Evolutionary conservation across 2,113 vertebrate genomes (phyloP).

Genomic region (Ictidomys tridecemlineatus): DNA sequence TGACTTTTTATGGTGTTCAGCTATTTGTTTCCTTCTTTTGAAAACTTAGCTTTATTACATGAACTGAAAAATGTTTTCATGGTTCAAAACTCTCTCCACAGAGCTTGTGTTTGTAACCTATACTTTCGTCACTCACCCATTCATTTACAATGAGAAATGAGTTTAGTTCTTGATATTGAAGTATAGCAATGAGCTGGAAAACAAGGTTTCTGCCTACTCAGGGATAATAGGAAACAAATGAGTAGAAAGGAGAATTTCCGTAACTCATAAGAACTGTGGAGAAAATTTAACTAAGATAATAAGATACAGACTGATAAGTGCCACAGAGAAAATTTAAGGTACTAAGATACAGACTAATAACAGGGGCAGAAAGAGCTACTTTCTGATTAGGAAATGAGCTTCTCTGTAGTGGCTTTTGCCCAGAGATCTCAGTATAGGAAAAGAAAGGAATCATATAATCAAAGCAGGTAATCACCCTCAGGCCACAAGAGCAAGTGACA

Average conservation of each 20-base stretch:
- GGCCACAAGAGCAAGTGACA: not conserved
- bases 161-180: not conserved
- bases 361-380: not conserved
- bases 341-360: not conserved
- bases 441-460: not conserved
- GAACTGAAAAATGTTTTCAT: not conserved
- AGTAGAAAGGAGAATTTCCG: not conserved
- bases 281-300: not conserved
- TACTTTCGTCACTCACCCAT: not conserved
- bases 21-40: not conserved
- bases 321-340: not conserved
- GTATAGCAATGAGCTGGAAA: not conserved
- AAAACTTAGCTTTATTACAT: conserved; percentile 16
- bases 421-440: not conserved
- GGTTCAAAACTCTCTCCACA: not conserved
- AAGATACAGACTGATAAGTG: not conserved
- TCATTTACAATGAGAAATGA: not conserved
- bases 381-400: not conserved
- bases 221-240: not conserved
- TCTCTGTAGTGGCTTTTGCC: not conserved
- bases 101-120: not conserved
- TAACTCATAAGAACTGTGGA: not conserved
- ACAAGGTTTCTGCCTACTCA: not conserved
- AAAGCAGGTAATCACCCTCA: not conserved
- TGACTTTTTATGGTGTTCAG: not conserved